phyloP scores from a whole-genome alignment of 2,888 invertebrate genomes.

The Noctua janthe region DNA sequence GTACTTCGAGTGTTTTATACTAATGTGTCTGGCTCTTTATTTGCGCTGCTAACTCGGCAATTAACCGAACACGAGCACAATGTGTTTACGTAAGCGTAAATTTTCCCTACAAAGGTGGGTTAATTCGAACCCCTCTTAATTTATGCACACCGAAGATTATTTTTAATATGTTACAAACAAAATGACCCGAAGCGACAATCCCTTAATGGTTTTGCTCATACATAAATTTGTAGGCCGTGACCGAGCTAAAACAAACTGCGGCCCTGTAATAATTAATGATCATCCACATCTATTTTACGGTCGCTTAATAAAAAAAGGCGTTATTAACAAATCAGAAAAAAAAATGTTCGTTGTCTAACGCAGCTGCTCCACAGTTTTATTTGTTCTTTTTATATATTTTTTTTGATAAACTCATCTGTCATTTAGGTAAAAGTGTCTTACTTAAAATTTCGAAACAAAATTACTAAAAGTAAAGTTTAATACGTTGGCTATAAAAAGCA shows the following conservation, averaged over 20 bases:
- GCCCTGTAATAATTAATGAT: constrained; percentile 86
- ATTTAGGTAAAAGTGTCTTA: constrained; percentile 54
- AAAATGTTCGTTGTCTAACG: constrained; percentile 71
- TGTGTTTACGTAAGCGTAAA: constrained; percentile 62
- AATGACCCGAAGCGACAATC: constrained; percentile 85
- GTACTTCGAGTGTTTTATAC: constrained; percentile 15
- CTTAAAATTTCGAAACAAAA: constrained; percentile 35
- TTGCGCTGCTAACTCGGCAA: constrained; percentile 46
- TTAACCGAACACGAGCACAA: constrained; percentile 46
- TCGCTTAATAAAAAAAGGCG: constrained; percentile 79
- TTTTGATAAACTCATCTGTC: constrained; percentile 63
- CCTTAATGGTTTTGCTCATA: constrained; percentile 87
- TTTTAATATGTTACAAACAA: constrained; percentile 67
- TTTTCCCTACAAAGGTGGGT: constrained; percentile 57
- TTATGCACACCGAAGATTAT: constrained; percentile 65
- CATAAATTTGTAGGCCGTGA: constrained; percentile 87
- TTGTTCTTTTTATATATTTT: constrained; percentile 46
- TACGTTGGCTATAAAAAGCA: constrained; percentile 55
- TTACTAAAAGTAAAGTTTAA: constrained; percentile 40
- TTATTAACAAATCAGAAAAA: constrained; percentile 83
- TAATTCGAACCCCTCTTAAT: constrained; percentile 60
- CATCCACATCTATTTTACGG: constrained; percentile 88
- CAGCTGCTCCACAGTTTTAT: constrained; percentile 77
- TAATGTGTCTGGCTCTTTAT: constrained; percentile 38
- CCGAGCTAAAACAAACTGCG: constrained; percentile 88